Percentiles rank a stretch among this genome's conserved stretches.
Conservation (phyloP, 2,797 vertebrate species). For the Malacoraja senta region DNA sequence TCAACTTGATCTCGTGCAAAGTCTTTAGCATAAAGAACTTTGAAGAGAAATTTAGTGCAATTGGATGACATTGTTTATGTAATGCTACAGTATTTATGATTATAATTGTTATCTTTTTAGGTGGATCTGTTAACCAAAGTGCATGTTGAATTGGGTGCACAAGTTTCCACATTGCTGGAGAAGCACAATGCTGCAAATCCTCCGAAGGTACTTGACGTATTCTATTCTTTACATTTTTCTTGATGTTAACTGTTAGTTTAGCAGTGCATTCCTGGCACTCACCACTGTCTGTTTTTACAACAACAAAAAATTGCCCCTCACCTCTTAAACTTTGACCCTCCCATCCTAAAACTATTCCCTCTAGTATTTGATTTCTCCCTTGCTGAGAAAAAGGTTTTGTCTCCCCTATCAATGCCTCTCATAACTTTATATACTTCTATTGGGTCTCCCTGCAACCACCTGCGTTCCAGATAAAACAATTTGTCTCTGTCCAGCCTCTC, state of each 20-base stretch:
- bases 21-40: neutral
- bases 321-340: no score
- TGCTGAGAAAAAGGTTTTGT: no score
- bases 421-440: no score
- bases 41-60: neutral
- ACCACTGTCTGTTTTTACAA: no score
- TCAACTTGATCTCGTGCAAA: neutral
- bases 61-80: neutral
- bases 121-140: slow-evolving; percentile 75
- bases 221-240: neutral
- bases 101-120: slow-evolving; percentile 51
- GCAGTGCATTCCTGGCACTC: no score
- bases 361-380: no score
- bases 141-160: slow-evolving; percentile 71
- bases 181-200: slow-evolving; percentile 64
- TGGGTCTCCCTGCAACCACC: no score
- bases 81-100: neutral
- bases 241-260: neutral
- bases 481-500: no score
- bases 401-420: no score
- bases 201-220: slow-evolving; percentile 55
- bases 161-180: slow-evolving; percentile 68
- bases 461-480: no score
- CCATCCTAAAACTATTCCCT: no score
- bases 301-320: no score